These are phyloP conservation scores for Cryptocheilus praepositus DNA, from an alignment of 2,888 invertebrate genomes.

Conservation along the genomic window DNA sequence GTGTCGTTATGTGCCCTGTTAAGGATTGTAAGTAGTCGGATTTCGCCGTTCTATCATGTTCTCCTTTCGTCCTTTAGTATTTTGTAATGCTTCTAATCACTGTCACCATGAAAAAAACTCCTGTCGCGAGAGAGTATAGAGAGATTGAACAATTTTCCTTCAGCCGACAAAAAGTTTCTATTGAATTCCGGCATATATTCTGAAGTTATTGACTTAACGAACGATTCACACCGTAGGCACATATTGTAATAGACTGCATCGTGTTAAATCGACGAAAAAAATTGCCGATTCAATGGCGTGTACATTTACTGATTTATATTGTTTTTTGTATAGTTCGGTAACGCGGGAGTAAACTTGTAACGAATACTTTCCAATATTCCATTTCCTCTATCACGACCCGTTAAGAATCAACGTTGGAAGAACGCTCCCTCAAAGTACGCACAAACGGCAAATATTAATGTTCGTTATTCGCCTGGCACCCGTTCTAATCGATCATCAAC, in stretches of 20 bases:
- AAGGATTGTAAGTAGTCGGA: too few species aligned
- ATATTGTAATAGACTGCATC: slow-evolving; percentile 6
- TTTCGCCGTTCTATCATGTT: neutral
- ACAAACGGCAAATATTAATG: slow-evolving; percentile 19
- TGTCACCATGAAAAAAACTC: neutral
- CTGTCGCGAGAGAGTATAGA: neutral
- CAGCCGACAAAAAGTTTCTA: too few species aligned
- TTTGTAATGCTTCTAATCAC: neutral
- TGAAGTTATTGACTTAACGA: too few species aligned
- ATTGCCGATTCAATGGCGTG: neutral
- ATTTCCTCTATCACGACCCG: neutral
- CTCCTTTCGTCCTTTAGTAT: neutral
- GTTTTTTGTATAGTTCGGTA: too few species aligned
- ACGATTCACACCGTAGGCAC: too few species aligned
- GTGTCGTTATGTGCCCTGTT: slow-evolving; percentile 2
- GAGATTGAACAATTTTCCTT: neutral
- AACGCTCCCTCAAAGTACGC: slow-evolving; percentile 12
- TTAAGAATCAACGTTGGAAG: slow-evolving; percentile 5
- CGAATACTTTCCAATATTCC: too few species aligned
- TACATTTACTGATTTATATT: too few species aligned
- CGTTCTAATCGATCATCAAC: slow-evolving; percentile 33
- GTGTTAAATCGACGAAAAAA: slow-evolving; percentile 8
- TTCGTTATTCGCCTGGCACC: slow-evolving; percentile 26
- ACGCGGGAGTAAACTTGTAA: too few species aligned
- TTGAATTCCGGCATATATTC: too few species aligned